Percentiles rank a stretch among this genome's conserved stretches.
Conservation (phyloP, 2,113 vertebrate genomes). For the Tamias sibiricus region DNA sequence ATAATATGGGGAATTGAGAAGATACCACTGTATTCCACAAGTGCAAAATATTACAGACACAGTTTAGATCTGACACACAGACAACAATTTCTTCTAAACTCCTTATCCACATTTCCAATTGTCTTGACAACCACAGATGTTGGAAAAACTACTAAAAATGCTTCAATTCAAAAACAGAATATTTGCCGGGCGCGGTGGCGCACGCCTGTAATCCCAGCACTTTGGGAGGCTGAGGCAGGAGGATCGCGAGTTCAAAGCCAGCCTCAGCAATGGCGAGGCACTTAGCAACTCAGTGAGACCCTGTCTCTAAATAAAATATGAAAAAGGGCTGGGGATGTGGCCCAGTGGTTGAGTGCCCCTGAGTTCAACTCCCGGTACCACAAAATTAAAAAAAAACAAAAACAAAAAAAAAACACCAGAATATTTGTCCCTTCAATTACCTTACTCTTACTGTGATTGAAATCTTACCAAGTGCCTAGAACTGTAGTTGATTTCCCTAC, state of each 20-base stretch:
- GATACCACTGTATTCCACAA: neutral
- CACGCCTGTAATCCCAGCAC: no score
- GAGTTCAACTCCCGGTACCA: no score
- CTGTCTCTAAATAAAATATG: no score
- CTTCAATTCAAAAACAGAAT: neutral
- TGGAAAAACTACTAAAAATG: neutral
- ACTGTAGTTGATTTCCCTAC: neutral
- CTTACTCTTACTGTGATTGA: neutral
- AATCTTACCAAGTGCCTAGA: neutral
- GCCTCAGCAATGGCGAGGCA: no score
- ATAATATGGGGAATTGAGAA: slow-evolving; percentile 2
- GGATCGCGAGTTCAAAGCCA: no score
- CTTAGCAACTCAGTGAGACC: no score
- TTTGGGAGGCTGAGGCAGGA: no score
- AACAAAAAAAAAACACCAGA: slow-evolving; percentile 28
- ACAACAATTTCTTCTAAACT: slow-evolving; percentile 38
- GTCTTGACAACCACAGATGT: neutral
- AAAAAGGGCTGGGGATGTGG: no score
- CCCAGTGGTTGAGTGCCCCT: no score
- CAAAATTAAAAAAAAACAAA: no score
- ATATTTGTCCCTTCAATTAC: neutral
- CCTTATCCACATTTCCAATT: neutral
- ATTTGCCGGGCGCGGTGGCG: no score
- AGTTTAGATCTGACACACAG: neutral
- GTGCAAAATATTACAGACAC: slow-evolving; percentile 12